phyloP scores from a whole-genome alignment of 92 coral and sea anemone species.

The Desmophyllum pertusum region DNA sequence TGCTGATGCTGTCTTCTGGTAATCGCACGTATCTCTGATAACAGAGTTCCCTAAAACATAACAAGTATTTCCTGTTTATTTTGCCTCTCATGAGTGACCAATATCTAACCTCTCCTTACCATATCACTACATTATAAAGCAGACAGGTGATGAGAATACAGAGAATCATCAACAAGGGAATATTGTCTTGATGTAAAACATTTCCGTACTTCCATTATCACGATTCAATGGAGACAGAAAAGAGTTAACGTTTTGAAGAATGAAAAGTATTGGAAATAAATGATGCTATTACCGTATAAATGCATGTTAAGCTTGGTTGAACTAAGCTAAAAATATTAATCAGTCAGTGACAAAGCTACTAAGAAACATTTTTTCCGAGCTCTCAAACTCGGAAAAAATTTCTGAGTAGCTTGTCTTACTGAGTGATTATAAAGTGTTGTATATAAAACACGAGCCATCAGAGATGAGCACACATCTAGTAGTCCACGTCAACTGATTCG shows the following conservation, averaged over 20 bases:
- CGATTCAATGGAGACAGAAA: neutral
- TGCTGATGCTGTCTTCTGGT: slow-evolving; percentile 92
- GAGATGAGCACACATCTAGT: neutral
- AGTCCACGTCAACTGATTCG: neutral
- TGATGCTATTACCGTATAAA: too few species aligned
- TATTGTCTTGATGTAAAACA: too few species aligned
- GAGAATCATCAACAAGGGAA: neutral
- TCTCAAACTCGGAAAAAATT: neutral
- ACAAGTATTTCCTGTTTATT: neutral
- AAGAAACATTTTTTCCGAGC: too few species aligned
- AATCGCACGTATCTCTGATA: slow-evolving; percentile 89
- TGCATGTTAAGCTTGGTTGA: neutral
- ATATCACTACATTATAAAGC: neutral
- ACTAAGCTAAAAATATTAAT: too few species aligned
- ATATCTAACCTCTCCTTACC: too few species aligned
- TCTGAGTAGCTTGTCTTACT: neutral
- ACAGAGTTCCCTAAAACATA: slow-evolving; percentile 70
- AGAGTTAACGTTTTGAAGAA: neutral
- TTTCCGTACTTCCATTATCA: neutral
- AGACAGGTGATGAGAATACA: neutral
- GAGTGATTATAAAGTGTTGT: neutral
- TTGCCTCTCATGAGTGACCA: neutral
- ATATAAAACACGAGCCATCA: neutral
- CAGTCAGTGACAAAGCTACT: too few species aligned
- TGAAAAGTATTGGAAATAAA: neutral